Base-by-base conservation (phyloP, 2,113 vertebrate species). In the Heterotis niloticus region DNA sequence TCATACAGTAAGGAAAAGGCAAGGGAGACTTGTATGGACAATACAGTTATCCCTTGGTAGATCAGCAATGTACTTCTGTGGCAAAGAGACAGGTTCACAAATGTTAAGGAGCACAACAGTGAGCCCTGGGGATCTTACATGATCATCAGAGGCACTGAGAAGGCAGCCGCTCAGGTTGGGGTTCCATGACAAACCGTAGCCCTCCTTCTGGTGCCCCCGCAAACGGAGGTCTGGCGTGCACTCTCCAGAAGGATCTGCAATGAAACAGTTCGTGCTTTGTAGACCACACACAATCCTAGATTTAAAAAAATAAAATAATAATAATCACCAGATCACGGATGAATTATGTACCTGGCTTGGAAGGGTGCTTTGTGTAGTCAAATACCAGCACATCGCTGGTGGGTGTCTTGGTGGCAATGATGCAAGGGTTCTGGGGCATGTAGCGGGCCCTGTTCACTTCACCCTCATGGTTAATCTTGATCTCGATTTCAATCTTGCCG, bases 381-480 rank as follows among this genome's bases (percentile, higher is more conserved):
- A 99, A 99, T 78, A 99, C 96, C 77, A 99, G 91, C 79, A 99
- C 97, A 2, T 99, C 98, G 0, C 96, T 97, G 84, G 98, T 97
- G 13, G 97, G 97, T 20, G 98, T 99, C 88, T 99, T 99, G 9
- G 98, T 99, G 70, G 96, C 98, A 12, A 99, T 99, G 86, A 99
- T 98, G 68, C 96, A 99, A 4, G 98, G 97, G 84, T 99, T 99
- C 88, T 99, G 98, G 0, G 96, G 98, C 98, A 99, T 99, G 85
- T 99, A 98, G 18, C 97, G 96, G 0, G 98, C 97, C 88, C 98
- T 88, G 90, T 99, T 99, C 81, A 99, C 98, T 86, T 99, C 98
- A 76, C 98, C 98, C 88, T 99, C 98, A 0, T 99, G 98, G 85
- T 99, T 99, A 76, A 99, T 99, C 91, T 99, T 99, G 84, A 99